These are phyloP conservation scores for Scartelaos histophorus DNA, from an alignment of 2,113 vertebrate genomes.

Conservation along the genomic window DNA sequence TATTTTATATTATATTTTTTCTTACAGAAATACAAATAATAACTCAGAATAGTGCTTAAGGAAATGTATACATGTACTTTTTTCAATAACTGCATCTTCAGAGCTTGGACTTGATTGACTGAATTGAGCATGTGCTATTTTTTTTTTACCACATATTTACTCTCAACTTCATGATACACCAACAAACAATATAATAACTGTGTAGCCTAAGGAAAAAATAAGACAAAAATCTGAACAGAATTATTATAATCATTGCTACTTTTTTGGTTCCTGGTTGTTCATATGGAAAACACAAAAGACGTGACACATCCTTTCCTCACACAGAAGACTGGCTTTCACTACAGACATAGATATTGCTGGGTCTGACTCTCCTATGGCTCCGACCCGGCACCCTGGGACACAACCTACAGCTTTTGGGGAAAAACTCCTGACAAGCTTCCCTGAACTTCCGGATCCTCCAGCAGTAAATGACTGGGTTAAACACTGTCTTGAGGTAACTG, in stretches of 20 bases:
- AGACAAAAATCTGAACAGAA: not conserved
- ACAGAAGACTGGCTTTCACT: slow-evolving; percentile 80
- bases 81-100: not conserved
- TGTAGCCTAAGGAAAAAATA: not conserved
- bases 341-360: slow-evolving; percentile 84
- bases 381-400: slow-evolving; percentile 80
- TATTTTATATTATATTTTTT: not conserved
- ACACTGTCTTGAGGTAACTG: slow-evolving; percentile 88
- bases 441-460: slow-evolving; percentile 89
- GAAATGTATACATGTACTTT: not conserved
- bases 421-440: slow-evolving; percentile 84
- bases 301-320: slow-evolving; percentile 40
- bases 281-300: not conserved
- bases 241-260: not conserved
- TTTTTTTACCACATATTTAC: not conserved
- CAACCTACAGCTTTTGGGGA: slow-evolving; percentile 82
- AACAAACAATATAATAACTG: not conserved
- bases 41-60: not conserved
- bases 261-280: not conserved
- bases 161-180: not conserved
- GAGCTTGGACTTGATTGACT: not conserved
- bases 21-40: slow-evolving; percentile 5
- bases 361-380: slow-evolving; percentile 80
- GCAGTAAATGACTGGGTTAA: slow-evolving; percentile 87
- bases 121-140: not conserved